phyloP scores from a whole-genome alignment of 2,113 vertebrate genomes.

The Proterorhinus semilunaris region DNA sequence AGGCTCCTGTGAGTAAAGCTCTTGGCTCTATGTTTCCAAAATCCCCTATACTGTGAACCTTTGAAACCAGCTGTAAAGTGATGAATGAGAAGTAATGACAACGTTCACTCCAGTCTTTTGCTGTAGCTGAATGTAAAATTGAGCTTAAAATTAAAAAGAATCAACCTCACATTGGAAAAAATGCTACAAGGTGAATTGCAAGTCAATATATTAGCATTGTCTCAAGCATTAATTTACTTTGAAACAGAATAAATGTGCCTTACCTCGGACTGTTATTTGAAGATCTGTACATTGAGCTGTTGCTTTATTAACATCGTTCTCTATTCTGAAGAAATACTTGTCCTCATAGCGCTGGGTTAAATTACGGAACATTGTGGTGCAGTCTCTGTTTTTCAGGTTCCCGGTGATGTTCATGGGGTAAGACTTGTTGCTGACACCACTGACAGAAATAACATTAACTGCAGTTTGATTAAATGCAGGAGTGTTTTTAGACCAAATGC shows the following conservation, averaged over 20 bases:
- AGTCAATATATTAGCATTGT: background rate
- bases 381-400: conserved; percentile 40
- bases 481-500: background rate
- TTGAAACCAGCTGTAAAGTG: no score
- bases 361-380: conserved; percentile 50
- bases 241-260: background rate
- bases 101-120: no score
- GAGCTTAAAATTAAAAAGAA: no score
- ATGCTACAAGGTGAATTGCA: no score
- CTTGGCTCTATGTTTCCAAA: no score
- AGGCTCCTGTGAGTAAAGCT: no score
- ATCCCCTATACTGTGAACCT: no score
- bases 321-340: conserved; percentile 50
- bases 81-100: no score
- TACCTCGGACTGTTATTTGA: conserved; percentile 37
- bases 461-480: background rate
- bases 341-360: background rate
- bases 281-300: conserved; percentile 1
- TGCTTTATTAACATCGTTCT: accelerated
- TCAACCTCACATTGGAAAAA: no score
- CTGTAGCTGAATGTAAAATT: no score
- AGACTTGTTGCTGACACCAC: accelerated
- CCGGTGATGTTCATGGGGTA: conserved; percentile 44
- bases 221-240: background rate
- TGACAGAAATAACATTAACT: background rate